Conservation (phyloP, 2,888 invertebrate genomes). For the Lycophotia porphyrea region DNA sequence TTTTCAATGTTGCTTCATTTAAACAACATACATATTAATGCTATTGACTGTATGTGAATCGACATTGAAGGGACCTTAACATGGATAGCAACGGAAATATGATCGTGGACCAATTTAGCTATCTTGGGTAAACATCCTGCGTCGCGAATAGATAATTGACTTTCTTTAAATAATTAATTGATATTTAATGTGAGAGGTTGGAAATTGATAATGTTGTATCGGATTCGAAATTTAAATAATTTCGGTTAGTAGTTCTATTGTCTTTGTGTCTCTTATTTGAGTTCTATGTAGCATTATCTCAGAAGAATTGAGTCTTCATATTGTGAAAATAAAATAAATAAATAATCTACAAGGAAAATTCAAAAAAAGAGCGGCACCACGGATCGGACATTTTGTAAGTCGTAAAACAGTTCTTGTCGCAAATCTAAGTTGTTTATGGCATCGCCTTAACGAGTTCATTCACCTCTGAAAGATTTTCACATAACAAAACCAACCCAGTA, state of each 20-base stretch:
- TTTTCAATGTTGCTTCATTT: neutral
- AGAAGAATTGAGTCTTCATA: neutral
- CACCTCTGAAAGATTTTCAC: neutral
- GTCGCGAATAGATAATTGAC: constrained; percentile 55
- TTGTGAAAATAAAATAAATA: neutral
- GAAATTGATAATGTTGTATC: constrained; percentile 15
- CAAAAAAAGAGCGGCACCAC: neutral
- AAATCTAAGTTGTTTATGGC: neutral
- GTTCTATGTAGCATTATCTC: neutral
- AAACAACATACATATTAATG: too few species aligned
- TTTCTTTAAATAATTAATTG: constrained; percentile 68
- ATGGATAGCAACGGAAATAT: constrained; percentile 73
- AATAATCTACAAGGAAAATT: neutral
- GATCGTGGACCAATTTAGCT: constrained; percentile 51
- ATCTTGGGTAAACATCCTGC: constrained; percentile 78
- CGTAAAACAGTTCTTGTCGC: neutral
- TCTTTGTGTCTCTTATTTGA: too few species aligned
- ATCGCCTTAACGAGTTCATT: constrained; percentile 9
- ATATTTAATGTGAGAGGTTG: constrained; percentile 42
- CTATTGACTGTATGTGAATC: constrained; percentile 44
- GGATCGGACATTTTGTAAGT: neutral
- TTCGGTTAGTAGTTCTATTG: too few species aligned
- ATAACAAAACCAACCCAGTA: neutral
- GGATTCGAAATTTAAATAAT: neutral
- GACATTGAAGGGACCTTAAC: constrained; percentile 78